A percentile compares a stretch with the other conserved stretches of the same genome.
These are phyloP conservation scores for Periphyllus acericola DNA, from an alignment of 2,888 invertebrate species.

Conservation along the genomic window DNA sequence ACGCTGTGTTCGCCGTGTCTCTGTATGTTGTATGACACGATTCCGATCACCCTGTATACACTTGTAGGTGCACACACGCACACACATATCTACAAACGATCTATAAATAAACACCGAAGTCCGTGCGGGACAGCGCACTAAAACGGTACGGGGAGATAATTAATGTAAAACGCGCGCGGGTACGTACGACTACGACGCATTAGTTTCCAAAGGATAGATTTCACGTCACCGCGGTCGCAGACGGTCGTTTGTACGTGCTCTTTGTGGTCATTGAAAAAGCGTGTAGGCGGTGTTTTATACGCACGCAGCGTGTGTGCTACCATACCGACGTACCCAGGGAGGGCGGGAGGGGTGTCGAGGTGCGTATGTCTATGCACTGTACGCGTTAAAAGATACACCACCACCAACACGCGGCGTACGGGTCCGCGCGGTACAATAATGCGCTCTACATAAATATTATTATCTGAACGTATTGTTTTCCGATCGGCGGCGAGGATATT, in stretches of 20 bases:
- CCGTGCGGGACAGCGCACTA: not conserved
- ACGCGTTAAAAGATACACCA: no score
- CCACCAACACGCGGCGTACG: no score
- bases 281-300: no score
- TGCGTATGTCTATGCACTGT: no score
- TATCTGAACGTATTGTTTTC: slow-evolving; percentile 41
- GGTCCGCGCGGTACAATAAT: not conserved
- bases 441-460: not conserved
- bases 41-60: not conserved
- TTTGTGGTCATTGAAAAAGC: no score
- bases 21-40: no score
- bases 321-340: no score
- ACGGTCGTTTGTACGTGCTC: no score
- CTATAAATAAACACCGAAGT: not conserved
- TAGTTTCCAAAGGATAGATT: not conserved
- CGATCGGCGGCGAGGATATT: slow-evolving; percentile 4
- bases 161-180: not conserved
- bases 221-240: not conserved
- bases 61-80: not conserved
- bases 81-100: not conserved
- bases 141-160: not conserved
- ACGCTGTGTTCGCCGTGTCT: no score
- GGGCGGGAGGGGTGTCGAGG: no score
- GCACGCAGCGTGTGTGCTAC: no score
- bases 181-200: not conserved